phyloP scores from a whole-genome alignment of 2,888 invertebrate species.

The Drosophila lacicola region DNA sequence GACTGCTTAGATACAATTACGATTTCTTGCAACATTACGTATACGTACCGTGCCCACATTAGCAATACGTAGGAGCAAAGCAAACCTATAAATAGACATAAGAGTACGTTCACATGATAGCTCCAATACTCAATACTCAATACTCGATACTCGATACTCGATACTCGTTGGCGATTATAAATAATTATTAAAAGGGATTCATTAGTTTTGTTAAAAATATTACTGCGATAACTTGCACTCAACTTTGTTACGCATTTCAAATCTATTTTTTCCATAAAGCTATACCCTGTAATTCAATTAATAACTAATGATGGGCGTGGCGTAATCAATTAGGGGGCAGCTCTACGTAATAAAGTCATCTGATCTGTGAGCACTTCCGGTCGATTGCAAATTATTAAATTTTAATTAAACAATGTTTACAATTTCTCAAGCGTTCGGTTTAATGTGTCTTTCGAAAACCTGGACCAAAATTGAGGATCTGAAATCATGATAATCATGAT shows the following conservation, averaged over 20 bases:
- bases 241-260: conserved; percentile 10
- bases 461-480: too few relatives aligned
- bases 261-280: not conserved
- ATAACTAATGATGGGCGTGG: too few relatives aligned
- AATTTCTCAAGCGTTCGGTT: too few relatives aligned
- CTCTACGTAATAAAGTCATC: too few relatives aligned
- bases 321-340: too few relatives aligned
- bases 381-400: too few relatives aligned
- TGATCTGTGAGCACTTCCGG: too few relatives aligned
- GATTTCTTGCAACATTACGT: not conserved
- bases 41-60: not conserved
- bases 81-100: conserved; percentile 2
- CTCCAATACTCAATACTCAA: conserved; percentile 7
- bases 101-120: not conserved
- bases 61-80: not conserved
- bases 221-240: conserved; percentile 8
- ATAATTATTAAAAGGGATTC: conserved; percentile 9
- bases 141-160: too few relatives aligned
- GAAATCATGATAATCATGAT: too few relatives aligned
- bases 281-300: not conserved
- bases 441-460: too few relatives aligned
- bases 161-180: conserved; percentile 10
- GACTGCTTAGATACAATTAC: not conserved
- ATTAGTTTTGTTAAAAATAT: conserved; percentile 10
- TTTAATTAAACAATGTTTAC: too few relatives aligned